Base-by-base conservation (phyloP, 2,113 vertebrate species). In the Psettodes erumei region DNA sequence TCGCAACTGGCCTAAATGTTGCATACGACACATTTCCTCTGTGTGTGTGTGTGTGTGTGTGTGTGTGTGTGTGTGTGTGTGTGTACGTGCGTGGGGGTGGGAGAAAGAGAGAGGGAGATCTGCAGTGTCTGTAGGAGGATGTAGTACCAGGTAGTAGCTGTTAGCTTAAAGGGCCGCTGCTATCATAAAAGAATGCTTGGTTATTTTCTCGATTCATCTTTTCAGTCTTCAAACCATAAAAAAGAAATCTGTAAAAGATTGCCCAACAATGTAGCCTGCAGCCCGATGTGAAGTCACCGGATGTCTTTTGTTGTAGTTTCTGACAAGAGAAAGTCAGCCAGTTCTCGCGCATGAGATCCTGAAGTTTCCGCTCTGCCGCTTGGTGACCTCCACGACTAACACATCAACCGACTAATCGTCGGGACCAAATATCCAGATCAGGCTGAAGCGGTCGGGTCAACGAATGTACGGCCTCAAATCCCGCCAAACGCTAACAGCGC, bases 1-100 rank as follows among this genome's bases (percentile, higher is more conserved):
- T 75, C 68, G 69, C 67, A 58, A n/a, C 40, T 23, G 32, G 54
- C 65, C 77, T 73, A 27, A 70, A 15, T 33, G 58, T 71, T 71
- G 38, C 30, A 56, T 53, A 32, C 38, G 38, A 53, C 18, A 8
- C 67, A n/a, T 42, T 42, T 63, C 40, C 4, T 43, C 18, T 56
- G 2, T 65, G 30, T 43, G 58, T 53, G n/a, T 21, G 48, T 21
- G 16, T 40, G 28, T 45, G 42, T 33, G 18, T 61, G 11, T 35
- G 43, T 53, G 61, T 45, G 61, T 4, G 32, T 13, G 54, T n/a
- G 54, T 12, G 51, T 65, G 30, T 43, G 58, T 53, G n/a, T 21
- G 48, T 21, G 16, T 40, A 21, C 37, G 42, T 33, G 18, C 54
- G 11, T 35, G 43, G 43, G 61, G 35, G 61, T 4, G 32, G 6